Evolutionary conservation across 1,140 invertebrate species (phyloP).

Genomic region (Diuraphis noxia): DNA sequence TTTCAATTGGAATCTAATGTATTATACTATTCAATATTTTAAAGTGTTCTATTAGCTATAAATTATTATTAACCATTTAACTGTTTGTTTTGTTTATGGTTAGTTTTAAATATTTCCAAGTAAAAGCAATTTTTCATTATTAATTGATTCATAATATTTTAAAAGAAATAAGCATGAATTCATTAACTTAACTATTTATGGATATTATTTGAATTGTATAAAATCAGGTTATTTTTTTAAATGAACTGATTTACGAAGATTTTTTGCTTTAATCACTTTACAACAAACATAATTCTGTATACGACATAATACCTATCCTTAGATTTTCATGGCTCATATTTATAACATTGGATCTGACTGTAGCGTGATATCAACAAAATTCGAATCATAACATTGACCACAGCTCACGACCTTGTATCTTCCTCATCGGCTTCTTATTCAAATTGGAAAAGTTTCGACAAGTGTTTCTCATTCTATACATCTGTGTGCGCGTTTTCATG

Average conservation of each 20-base stretch:
- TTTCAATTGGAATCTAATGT: too few species aligned
- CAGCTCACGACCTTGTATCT: neutral
- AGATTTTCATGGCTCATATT: neutral
- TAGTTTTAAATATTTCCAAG: neutral
- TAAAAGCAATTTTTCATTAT: too few species aligned
- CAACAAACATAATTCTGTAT: neutral
- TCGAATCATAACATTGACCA: conserved; percentile 4
- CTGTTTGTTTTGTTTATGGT: neutral
- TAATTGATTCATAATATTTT: too few species aligned
- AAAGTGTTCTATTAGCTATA: neutral
- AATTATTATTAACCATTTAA: too few species aligned
- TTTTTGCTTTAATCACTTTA: neutral
- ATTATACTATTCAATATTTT: neutral
- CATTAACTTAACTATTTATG: too few species aligned
- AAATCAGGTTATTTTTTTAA: too few species aligned
- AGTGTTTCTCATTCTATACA: conserved; percentile 1
- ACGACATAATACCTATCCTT: too few species aligned
- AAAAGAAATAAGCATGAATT: too few species aligned
- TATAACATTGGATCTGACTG: neutral
- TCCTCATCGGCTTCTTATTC: conserved; percentile 1
- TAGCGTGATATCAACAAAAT: neutral
- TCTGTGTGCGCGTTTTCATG: too few species aligned
- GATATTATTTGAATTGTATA: too few species aligned
- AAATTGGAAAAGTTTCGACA: conserved; percentile 49
- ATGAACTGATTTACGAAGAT: too few species aligned